Conservation (phyloP, 2,797 vertebrate genomes). For the Remorina albescens region DNA sequence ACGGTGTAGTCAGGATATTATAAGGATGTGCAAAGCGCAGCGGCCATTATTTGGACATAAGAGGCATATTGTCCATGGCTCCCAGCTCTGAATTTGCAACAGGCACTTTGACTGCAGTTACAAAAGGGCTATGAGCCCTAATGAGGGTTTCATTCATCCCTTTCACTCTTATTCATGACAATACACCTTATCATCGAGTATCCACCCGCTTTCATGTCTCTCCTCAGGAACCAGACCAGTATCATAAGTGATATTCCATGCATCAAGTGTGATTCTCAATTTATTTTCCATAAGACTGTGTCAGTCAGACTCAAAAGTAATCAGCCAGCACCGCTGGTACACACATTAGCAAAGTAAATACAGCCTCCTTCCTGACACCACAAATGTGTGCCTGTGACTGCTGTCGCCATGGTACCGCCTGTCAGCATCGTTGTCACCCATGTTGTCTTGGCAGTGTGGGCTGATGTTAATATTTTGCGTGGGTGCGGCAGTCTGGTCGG, state of each 20-base stretch:
- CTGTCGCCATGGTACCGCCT: conserved; percentile 55
- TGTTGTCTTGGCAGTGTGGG: conserved; percentile 57
- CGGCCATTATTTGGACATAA: conserved; percentile 68
- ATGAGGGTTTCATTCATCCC: conserved; percentile 48
- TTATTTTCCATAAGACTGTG: conserved; percentile 64
- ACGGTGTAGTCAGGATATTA: conserved; percentile 60
- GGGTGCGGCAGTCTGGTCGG: conserved; percentile 53
- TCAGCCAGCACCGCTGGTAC: conserved; percentile 53
- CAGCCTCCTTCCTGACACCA: conserved; percentile 51
- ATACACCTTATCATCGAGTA: conserved; percentile 60
- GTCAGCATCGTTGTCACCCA: conserved; percentile 59
- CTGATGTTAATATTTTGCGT: conserved; percentile 64
- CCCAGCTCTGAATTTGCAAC: conserved; percentile 54
- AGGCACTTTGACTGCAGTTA: conserved; percentile 56
- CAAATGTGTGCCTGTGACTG: conserved; percentile 46
- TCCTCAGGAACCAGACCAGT: conserved; percentile 52
- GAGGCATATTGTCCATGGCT: conserved; percentile 62
- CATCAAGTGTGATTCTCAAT: conserved; percentile 63
- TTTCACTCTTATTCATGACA: conserved; percentile 61
- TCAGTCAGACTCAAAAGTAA: conserved; percentile 66
- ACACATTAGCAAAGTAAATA: conserved; percentile 77
- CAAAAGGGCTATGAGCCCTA: conserved; percentile 47
- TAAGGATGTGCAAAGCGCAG: conserved; percentile 49
- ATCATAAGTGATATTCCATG: conserved; percentile 56
- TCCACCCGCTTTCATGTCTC: conserved; percentile 65